A percentile compares a stretch with the other conserved stretches of the same genome.
Evolutionary conservation across 2,797 vertebrate genomes (phyloP).

Genomic region (Poeciliopsis turneri): DNA sequence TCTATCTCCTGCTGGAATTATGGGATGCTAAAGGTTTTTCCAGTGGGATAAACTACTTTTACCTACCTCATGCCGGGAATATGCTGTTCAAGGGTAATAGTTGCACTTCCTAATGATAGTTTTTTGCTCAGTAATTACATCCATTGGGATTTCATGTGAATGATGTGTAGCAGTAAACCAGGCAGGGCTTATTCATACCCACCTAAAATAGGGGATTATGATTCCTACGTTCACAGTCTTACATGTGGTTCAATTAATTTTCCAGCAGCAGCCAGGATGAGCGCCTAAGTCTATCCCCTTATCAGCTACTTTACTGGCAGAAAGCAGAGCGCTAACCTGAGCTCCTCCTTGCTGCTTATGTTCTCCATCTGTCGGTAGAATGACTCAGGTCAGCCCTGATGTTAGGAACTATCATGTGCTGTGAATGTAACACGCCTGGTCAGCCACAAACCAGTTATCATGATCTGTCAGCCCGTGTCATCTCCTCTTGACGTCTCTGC

Average conservation of each 20-base stretch:
- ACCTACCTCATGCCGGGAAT: slow-evolving; percentile 43
- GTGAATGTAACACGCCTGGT: slow-evolving; percentile 53
- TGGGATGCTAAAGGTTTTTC: slow-evolving; percentile 22
- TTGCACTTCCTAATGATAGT: slow-evolving; percentile 44
- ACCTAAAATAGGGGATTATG: slow-evolving; percentile 54
- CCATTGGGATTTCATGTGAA: slow-evolving; percentile 59
- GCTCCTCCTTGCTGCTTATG: slow-evolving; percentile 51
- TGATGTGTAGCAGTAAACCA: slow-evolving; percentile 45
- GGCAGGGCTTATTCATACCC: slow-evolving; percentile 49
- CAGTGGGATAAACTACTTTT: slow-evolving; percentile 31
- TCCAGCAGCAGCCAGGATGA: slow-evolving; percentile 62
- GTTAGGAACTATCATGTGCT: slow-evolving; percentile 47
- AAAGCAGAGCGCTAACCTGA: slow-evolving; percentile 51
- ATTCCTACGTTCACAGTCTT: slow-evolving; percentile 46
- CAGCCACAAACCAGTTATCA: slow-evolving; percentile 34
- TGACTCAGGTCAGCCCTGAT: slow-evolving; percentile 48
- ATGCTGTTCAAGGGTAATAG: slow-evolving; percentile 48
- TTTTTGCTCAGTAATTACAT: slow-evolving; percentile 50
- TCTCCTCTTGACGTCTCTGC: slow-evolving; percentile 23
- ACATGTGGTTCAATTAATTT: slow-evolving; percentile 60
- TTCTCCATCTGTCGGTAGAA: slow-evolving; percentile 67
- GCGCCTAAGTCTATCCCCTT: slow-evolving; percentile 64
- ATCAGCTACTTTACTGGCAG: slow-evolving; percentile 65
- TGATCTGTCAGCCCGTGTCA: slow-evolving; percentile 47
- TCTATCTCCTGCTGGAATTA: slow-evolving; percentile 28